Evolutionary conservation across 1,140 invertebrate species (phyloP), one percentile per base, ranked within the genome.

Genomic region (Drosophila ogumai): DNA sequence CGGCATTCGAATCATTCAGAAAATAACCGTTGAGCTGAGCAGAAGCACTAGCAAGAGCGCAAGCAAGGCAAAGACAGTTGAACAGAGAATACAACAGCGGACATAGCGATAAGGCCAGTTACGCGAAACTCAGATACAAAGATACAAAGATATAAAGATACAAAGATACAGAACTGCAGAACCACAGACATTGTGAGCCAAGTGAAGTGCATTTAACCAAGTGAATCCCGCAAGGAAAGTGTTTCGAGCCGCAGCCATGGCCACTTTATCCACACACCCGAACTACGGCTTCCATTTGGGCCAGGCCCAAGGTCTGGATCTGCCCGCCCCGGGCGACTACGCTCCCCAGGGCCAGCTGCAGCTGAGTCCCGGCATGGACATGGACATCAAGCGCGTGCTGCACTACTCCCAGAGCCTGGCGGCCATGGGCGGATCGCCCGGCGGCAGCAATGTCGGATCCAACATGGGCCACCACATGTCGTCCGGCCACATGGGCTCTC

Each of bases 261-360:
- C 91, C 56, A 88, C 91, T 36, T 79, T 92, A 76, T 92, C 91
- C 25, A 82, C 92, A 49, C 92, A 92, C 79, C 91, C 91, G 54
- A 92, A 92, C 55, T 92, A 92, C 66, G 92, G 92, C 41, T 92
- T 92, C 72, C 91, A 92, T 61, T 41, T 92, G 77, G 73, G 85
- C 17, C 82, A 73, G 71, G 75, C 19, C 17, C 90, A 91, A 32
- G 90, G 91, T 6, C 57, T 92, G 57, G 92, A 92, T 58, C 52
- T 55, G 52, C 52, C 52, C 34, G 52, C 52, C 5, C 52, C 52
- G 19, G 52, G 52, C 52, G 92, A 92, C 49, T 92, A 92, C 78
- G 82, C 91, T 4, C 58, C 81, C 5, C 91, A 92, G 57, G 86
- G 77, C 59, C 79, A 86, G 54, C 68, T 87, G n/a, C 84, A 87